Base-by-base conservation (phyloP, 23 tunicate species). In the Oikopleura vanhoeffeni region DNA sequence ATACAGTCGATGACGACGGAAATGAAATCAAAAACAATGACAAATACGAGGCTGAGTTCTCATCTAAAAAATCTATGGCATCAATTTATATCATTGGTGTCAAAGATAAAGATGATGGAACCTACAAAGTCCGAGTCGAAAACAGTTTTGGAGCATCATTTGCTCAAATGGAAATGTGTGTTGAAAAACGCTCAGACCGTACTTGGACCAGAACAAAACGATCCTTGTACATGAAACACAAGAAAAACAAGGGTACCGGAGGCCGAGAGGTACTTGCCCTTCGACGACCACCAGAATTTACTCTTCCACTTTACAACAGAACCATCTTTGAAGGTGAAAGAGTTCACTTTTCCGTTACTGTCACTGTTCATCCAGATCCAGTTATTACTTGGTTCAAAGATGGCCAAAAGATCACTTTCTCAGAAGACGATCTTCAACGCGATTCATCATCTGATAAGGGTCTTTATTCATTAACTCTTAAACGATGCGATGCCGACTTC, bases 371-470 rank as follows among this genome's bases (percentile, higher is more conserved):
- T 76, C 98, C 98, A 40, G 39, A 89, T 27, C 95, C 95, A 30
- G 98, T 85, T 41, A 90, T 93, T 49, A 88, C 89, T 18, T 93
- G 98, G 98, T 93, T 76, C 85, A 93, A 93, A 87, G 90, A 90
- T 41, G 95, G 91, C n/a, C 89, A 90, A 71, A 89, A 93, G 76
- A 76, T 93, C 30, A 88, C 75, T 18, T 42, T 76, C n/a, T 83
- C 40, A 24, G 8, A 76, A 8, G 95, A 93, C 36, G 89, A 86
- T 40, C 40, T 83, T 34, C 87, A 89, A 77, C 90, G 90, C 87
- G 41, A 67, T 0, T 93, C 83, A 36, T 85, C 86, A 2, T 76
- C 83, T 35, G 95, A 93, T 40, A 90, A 90, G 41, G 94, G 95
- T 40, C 89, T 93, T 18, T 89, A 93, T 86, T 85, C 89, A 1